Base-by-base conservation (phyloP, 2,797 vertebrate genomes). In the Spatula versicolor region DNA sequence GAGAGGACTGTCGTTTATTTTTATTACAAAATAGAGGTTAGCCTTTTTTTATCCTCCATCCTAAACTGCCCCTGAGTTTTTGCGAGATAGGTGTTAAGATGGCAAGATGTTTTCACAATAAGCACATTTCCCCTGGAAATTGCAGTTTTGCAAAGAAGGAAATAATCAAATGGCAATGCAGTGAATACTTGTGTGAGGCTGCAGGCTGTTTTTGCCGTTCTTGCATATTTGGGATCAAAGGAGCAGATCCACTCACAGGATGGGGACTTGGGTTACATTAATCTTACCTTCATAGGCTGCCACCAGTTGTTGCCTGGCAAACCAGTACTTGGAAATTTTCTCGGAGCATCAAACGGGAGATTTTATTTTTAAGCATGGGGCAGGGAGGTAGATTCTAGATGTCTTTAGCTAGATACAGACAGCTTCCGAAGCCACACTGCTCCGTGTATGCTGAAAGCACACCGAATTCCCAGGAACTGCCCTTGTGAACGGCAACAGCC, bases 21-120 rank as follows among this genome's bases (percentile, higher is more conserved):
- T 90, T 83, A 62, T 68, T 92, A 46, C 45, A 88, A 77, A 84
- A 56, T 6, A 94, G 59, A 90, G 35, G 25, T 64, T 76, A 76
- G 16, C 11, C 18, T 71, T 89, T 45, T 41, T 20, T 11, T 46
- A 72, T 72, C 39, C 7, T 9, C 45, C 13, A 45, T 23, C 13
- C 35, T 66, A 41, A 84, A 25, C 16, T 35, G 13, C 35, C 63
- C 64, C 13, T 7, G 5, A 46, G 52, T 50, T 78, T 78, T 46
- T 82, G 37, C 46, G 56, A 56, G 58, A 43, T 21, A 41, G 17
- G n/a, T 64, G 33, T 77, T 69, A 69, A 31, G 46, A n/a, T 63
- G 37, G n/a, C 30, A 39, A 76, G 26, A 11, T 72, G 64, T 63
- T 86, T 66, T 64, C 60, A 35, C 46, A 58, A 48, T 17, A 50